Conservation (phyloP, 2,888 invertebrate genomes). For the Andrena fulva region DNA sequence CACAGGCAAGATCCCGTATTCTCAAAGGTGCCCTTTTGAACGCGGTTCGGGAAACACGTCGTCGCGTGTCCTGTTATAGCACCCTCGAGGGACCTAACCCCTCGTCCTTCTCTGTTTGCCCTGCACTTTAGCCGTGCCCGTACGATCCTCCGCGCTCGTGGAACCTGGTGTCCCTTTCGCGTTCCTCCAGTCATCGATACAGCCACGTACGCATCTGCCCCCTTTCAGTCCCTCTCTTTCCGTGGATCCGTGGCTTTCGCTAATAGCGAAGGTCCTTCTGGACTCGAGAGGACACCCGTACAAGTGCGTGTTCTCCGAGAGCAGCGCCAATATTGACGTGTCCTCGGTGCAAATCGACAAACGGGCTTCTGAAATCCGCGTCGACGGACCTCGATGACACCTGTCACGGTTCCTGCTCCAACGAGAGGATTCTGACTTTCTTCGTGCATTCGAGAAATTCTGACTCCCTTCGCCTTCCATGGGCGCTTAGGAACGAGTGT, state of each 20-base stretch:
- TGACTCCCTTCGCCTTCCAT: not conserved
- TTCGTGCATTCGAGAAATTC: not conserved
- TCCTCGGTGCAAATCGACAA: constrained; percentile 73
- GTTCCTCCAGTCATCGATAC: constrained; percentile 10
- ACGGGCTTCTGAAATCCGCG: constrained; percentile 67
- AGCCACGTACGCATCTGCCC: not conserved
- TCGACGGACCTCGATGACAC: constrained; percentile 44
- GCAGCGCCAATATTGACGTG: constrained; percentile 76
- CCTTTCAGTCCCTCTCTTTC: constrained; percentile 11
- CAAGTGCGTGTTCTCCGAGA: constrained; percentile 71
- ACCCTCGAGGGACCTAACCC: constrained; percentile 50
- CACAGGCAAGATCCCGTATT: constrained; percentile 55
- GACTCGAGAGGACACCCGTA: constrained; percentile 65
- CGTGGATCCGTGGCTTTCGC: constrained; percentile 35
- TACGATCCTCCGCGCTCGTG: constrained; percentile 36
- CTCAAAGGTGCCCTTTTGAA: constrained; percentile 54
- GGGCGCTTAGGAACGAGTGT: not conserved
- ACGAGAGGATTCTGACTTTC: not conserved
- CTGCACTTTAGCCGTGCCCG: constrained; percentile 71
- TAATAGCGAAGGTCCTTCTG: constrained; percentile 61
- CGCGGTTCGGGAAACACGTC: constrained; percentile 34
- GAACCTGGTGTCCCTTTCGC: constrained; percentile 34
- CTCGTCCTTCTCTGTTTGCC: constrained; percentile 68
- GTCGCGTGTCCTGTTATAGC: constrained; percentile 56
- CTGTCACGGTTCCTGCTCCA: constrained; percentile 27